Conservation (phyloP, 2,888 invertebrate species). For the Formica aserva region DNA sequence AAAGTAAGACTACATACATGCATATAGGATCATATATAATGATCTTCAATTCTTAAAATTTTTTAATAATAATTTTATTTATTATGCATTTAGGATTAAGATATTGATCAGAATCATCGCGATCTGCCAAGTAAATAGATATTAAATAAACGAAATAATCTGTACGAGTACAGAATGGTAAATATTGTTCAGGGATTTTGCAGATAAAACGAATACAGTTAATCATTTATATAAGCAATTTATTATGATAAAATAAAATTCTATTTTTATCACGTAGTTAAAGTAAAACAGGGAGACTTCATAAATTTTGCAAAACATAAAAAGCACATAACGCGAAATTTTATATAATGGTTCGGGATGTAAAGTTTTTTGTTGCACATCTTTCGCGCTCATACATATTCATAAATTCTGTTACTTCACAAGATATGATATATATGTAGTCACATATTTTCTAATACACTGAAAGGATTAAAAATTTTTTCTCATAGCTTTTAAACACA, state of each 20-base stretch:
- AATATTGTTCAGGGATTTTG: neutral
- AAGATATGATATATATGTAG: constrained; percentile 49
- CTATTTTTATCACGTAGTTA: neutral
- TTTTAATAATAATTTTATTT: neutral
- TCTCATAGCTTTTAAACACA: constrained; percentile 6
- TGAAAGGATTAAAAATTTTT: constrained; percentile 52
- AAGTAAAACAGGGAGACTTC: neutral
- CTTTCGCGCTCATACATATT: constrained; percentile 63
- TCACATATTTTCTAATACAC: constrained; percentile 8
- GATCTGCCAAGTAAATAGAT: neutral
- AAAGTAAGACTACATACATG: neutral
- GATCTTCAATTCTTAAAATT: neutral
- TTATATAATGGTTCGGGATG: neutral
- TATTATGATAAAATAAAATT: neutral
- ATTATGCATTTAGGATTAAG: neutral
- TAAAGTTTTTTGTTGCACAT: constrained; percentile 41
- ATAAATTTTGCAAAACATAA: neutral
- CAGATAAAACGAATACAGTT: neutral
- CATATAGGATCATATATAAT: neutral
- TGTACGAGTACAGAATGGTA: neutral
- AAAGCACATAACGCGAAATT: neutral
- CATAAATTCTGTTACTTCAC: constrained; percentile 43
- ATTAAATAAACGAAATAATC: neutral
- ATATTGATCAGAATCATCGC: neutral
- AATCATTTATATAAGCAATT: neutral